Base-by-base conservation (phyloP, 2,113 vertebrate species). In the Pycnonotus jocosus region DNA sequence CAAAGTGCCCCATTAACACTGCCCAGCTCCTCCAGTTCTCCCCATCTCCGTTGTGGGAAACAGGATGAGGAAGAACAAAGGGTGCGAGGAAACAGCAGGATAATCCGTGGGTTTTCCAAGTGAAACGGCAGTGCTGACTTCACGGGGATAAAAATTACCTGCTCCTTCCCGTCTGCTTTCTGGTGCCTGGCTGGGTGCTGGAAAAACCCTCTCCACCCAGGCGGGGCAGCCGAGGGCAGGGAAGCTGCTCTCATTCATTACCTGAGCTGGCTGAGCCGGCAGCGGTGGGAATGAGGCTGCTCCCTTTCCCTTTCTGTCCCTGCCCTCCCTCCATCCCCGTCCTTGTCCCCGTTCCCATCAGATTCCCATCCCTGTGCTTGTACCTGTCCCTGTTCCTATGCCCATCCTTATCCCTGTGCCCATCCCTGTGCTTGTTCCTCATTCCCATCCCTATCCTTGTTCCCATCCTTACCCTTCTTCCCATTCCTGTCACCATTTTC, bases 171-270 rank as follows among this genome's bases (percentile, higher is more conserved):
- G 0, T 37, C 69, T 86, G 56, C 65, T 84, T 48, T 51, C 57
- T 61, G 65, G 15, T 22, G 81, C 80, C 64, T 86, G 48, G 1
- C 20, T 16, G 2, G 0, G 72, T 3, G 73, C 86, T 84, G 91
- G 89, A 88, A 88, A 92, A 92, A 24, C 33, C 53, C 87, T 93
- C 86, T 81, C 86, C 86, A 20, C 53, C 83, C 89, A 38, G 77
- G 82, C 4, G 1, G 77, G 86, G 70, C 91, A 86, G 76, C 77
- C 0, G 10, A 78, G 86, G 81, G 5, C 42, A 66, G 72, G 13
- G 22, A 48, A 94, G 28, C 76, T 64, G 83, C 76, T 38, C 38
- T 38, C 38, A 38, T 38, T 88, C 54, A 10, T 93, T 84, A 69
- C 33, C 71, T 1, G 70, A 13, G 77, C 58, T 11, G 54, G 80